Evolutionary conservation across 1,140 invertebrate species (phyloP), one percentile per base, ranked within the genome.

Genomic region (Polypedilum pembai): DNA sequence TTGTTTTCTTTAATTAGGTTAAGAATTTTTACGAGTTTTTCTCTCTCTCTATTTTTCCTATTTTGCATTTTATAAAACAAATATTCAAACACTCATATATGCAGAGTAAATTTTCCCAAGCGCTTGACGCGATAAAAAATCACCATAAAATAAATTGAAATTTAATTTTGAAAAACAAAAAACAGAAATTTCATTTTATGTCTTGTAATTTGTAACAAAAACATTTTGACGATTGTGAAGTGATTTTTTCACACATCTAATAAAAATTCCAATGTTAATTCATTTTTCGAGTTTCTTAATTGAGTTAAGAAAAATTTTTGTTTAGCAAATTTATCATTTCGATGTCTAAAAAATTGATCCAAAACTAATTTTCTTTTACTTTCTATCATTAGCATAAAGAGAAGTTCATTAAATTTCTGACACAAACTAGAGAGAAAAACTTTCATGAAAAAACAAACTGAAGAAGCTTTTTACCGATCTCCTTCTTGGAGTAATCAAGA

Each of bases 111-210:
- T 33, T 33, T 33, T 33, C 24, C 24, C 24, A 33, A 56, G 45
- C 45, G n/a, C n/a, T n/a, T n/a, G 45, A 3, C 45, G 45, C 45
- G 45, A 56, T 56, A 56, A 56, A 56, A 56, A 56, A 33, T 33
- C n/a, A n/a, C 45, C 45, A 56, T 56, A 56, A 56, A 56, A 56
- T n/a, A 56, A 56, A 56, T 56, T 56, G 45, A 56, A 56, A 56
- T 56, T 56, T 56, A 56, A 56, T 56, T 56, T 56, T 56, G 10
- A 56, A 33, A 33, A 56, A 56, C 45, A 56, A 56, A 56, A 45
- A 45, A 45, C 15, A 45, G 15, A 45, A 45, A 45, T 56, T 56
- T 56, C n/a, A 56, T 56, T 56, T 56, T 12, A 5, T 12, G 45
- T n/a, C 12, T 56, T 56, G 45, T 56, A 56, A 56, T 56, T 56